Evolutionary conservation across 2,113 vertebrate species (phyloP).

Genomic region (Triplophysa tibetana): DNA sequence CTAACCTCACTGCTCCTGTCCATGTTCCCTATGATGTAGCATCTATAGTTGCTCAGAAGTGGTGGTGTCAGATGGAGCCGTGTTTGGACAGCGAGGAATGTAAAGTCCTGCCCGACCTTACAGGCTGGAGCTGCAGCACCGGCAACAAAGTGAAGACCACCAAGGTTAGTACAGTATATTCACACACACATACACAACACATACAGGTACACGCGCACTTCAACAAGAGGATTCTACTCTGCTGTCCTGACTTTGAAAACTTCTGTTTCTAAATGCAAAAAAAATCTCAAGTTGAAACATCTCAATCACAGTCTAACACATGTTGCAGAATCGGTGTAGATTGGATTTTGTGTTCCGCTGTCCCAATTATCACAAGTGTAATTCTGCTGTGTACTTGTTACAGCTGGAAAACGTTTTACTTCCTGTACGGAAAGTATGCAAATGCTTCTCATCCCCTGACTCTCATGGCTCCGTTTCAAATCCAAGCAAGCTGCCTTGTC

Average conservation of each 20-base stretch:
- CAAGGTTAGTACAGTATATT: conserved; percentile 77
- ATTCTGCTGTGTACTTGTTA: no score
- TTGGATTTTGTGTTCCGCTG: no score
- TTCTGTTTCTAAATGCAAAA: background rate
- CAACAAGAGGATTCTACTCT: background rate
- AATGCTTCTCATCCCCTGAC: no score
- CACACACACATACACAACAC: conserved; percentile 1
- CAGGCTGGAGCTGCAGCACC: conserved; percentile 96
- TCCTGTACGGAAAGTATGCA: no score
- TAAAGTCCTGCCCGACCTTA: conserved; percentile 92
- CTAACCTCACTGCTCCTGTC: background rate
- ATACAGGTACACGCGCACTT: background rate
- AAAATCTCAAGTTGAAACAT: no score
- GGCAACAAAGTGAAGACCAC: conserved; percentile 98
- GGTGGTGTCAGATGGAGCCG: conserved; percentile 96
- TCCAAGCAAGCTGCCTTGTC: no score
- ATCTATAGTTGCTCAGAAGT: conserved; percentile 84
- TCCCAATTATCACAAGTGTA: no score
- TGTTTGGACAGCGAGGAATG: conserved; percentile 91
- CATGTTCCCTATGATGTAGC: conserved; percentile 64
- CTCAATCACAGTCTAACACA: no score
- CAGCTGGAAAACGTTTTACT: no score
- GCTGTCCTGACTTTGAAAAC: background rate
- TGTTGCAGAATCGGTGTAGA: no score
- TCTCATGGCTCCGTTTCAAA: no score